Percentiles rank a stretch among this genome's conserved stretches.
Conservation (phyloP, 2,888 invertebrate species). For the Auanema sp. region DNA sequence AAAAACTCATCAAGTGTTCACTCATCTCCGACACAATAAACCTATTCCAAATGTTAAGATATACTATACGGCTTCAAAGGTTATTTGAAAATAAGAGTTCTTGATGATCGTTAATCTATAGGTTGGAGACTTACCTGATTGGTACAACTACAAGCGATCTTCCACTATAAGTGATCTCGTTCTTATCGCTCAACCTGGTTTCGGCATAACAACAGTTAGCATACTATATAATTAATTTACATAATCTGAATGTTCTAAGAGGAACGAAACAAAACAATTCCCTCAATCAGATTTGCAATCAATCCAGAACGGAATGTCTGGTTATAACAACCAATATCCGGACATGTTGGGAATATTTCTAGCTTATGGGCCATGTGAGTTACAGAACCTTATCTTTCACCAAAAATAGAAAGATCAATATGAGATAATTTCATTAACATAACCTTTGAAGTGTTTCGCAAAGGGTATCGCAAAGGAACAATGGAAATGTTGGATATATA, state of each 20-base stretch:
- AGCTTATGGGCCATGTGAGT: slow-evolving; percentile 45
- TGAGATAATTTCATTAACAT: neutral
- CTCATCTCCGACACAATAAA: slow-evolving; percentile 33
- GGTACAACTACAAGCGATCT: slow-evolving; percentile 38
- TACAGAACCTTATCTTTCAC: neutral
- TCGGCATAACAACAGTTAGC: slow-evolving; percentile 43
- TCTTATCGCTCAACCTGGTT: slow-evolving; percentile 40
- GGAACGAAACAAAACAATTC: neutral
- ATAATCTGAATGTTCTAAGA: neutral
- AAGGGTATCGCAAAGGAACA: slow-evolving; percentile 36
- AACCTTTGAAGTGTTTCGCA: slow-evolving; percentile 38
- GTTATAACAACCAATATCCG: slow-evolving; percentile 45
- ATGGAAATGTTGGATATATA: slow-evolving; percentile 45
- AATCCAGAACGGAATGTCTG: slow-evolving; percentile 31
- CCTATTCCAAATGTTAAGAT: slow-evolving; percentile 49
- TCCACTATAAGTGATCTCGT: slow-evolving; percentile 37
- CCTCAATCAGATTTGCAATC: neutral
- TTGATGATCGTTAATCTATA: slow-evolving; percentile 8
- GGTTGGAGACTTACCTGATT: slow-evolving; percentile 37
- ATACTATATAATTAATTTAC: neutral
- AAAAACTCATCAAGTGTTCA: slow-evolving; percentile 45
- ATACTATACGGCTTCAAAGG: slow-evolving; percentile 41
- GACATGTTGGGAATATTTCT: slow-evolving; percentile 48
- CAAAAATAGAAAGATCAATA: neutral
- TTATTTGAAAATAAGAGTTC: slow-evolving; percentile 6